Evolutionary conservation across 2,888 invertebrate genomes (phyloP).

Genomic region (Lacanobia wlatinum): DNA sequence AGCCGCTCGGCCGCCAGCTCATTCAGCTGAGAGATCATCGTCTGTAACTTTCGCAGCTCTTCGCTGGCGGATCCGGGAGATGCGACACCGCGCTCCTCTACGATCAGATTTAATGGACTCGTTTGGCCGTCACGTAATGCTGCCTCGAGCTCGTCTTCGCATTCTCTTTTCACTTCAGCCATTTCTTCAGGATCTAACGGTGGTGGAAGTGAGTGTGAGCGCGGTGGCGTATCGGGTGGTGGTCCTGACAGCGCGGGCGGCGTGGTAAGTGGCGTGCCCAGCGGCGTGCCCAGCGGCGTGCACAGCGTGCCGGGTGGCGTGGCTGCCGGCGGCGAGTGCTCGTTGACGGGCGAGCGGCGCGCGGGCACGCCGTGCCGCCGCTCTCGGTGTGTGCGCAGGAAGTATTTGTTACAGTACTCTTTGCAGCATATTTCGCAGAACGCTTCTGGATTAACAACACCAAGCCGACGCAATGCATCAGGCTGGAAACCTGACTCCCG

Average conservation of each 20-base stretch:
- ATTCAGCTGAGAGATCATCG: conserved; percentile 97
- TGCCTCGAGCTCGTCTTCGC: conserved; percentile 85
- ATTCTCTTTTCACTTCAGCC: conserved; percentile 90
- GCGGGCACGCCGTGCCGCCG: conserved; percentile 96
- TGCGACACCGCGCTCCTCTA: conserved; percentile 91
- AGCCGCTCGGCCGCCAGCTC: conserved; percentile 93
- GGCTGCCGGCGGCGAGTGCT: conserved; percentile 89
- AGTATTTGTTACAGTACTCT: conserved; percentile 98
- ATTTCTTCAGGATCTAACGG: conserved; percentile 80
- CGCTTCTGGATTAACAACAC: conserved; percentile 96
- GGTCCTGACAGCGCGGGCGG: conserved; percentile 93
- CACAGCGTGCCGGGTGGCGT: conserved; percentile 75
- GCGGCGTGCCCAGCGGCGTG: conserved; percentile 82
- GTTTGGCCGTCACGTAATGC: conserved; percentile 92
- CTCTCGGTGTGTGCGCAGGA: conserved; percentile 97
- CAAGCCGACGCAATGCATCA: conserved; percentile 94
- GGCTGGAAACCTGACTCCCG: conserved; percentile 94
- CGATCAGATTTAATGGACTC: conserved; percentile 95
- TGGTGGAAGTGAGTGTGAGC: conserved; percentile 80
- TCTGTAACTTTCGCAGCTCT: conserved; percentile 96
- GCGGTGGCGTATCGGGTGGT: conserved; percentile 93
- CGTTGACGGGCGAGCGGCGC: conserved; percentile 79
- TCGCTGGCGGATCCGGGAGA: conserved; percentile 94
- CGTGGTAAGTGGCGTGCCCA: conserved; percentile 91
- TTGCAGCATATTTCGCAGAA: conserved; percentile 98